Evolutionary conservation across 2,113 vertebrate species (phyloP).

Genomic region (Cyanoderma ruficeps): DNA sequence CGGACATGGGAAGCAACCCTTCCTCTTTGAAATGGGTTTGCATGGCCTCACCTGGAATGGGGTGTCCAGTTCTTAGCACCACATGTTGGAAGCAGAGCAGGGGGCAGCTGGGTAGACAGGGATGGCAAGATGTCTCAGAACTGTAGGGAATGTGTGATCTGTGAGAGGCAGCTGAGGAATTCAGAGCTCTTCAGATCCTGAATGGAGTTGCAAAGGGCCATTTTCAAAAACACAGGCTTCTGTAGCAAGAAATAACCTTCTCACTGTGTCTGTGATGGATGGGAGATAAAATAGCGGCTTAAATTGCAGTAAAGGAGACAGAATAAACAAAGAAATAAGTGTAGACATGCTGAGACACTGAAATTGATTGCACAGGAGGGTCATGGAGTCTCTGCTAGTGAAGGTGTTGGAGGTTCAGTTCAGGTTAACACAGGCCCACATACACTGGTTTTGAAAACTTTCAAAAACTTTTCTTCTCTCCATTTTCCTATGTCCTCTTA

Average conservation of each 20-base stretch:
- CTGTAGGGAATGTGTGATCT: not conserved
- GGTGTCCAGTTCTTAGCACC: not conserved
- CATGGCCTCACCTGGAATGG: not conserved
- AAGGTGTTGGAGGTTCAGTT: not conserved
- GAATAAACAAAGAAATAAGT: not conserved
- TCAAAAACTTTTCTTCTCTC: not conserved
- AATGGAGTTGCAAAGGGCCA: not conserved
- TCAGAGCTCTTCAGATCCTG: not conserved
- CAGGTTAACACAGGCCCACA: not conserved
- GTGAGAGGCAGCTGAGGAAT: not conserved
- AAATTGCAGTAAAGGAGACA: not conserved
- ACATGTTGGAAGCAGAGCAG: not conserved
- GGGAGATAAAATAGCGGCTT: not conserved
- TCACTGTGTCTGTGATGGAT: not conserved
- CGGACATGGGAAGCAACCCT: not conserved
- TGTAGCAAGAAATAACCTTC: not conserved
- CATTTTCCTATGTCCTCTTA: not conserved
- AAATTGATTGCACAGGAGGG: not conserved
- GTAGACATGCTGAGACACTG: not conserved
- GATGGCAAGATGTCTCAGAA: not conserved
- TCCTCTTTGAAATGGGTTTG: not conserved
- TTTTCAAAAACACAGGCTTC: not conserved
- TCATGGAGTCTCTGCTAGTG: not conserved
- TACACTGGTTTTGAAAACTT: not conserved
- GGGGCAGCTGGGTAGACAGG: rapidly evolving